Conservation (phyloP, 2,797 vertebrate genomes). For the Myoxocephalus aenaeus region DNA sequence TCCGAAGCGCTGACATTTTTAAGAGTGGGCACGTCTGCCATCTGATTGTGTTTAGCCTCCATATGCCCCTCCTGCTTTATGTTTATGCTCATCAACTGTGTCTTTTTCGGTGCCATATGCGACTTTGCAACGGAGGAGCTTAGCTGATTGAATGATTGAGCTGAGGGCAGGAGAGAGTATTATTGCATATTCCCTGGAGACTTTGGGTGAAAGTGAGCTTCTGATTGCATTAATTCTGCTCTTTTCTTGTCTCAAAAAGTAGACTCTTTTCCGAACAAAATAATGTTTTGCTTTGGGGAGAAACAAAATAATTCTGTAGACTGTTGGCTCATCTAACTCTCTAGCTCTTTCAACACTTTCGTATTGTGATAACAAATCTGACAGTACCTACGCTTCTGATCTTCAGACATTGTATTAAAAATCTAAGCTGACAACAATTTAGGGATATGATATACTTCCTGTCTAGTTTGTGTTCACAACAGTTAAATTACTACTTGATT, state of each 20-base stretch:
- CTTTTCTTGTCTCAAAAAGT: constrained; percentile 10
- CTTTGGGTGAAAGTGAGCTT: constrained; percentile 13
- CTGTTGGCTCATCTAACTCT: constrained; percentile 12
- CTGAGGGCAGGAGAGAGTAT: constrained; percentile 10
- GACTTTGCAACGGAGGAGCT: constrained; percentile 29
- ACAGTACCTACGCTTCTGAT: not conserved
- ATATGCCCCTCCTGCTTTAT: constrained; percentile 15
- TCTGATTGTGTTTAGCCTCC: constrained; percentile 73
- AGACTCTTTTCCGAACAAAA: constrained; percentile 31
- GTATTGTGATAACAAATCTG: not conserved
- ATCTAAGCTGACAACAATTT: not conserved
- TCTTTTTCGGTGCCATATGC: constrained; percentile 48
- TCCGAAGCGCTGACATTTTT: constrained; percentile 66
- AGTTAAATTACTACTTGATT: constrained; percentile 37
- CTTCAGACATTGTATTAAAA: not conserved
- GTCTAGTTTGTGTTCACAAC: constrained; percentile 32
- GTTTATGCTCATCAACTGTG: constrained; percentile 55
- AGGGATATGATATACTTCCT: constrained; percentile 20
- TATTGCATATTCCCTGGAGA: constrained; percentile 30
- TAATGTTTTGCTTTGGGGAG: constrained; percentile 1
- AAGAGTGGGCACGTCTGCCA: constrained; percentile 68
- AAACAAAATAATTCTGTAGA: constrained; percentile 19
- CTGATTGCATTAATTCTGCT: constrained; percentile 34
- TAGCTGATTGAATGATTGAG: constrained; percentile 50
- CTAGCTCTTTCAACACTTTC: constrained; percentile 27